A percentile compares a stretch with the other conserved stretches of the same genome.
Conservation (phyloP, 2,888 invertebrate genomes). For the Mythimna albipuncta region DNA sequence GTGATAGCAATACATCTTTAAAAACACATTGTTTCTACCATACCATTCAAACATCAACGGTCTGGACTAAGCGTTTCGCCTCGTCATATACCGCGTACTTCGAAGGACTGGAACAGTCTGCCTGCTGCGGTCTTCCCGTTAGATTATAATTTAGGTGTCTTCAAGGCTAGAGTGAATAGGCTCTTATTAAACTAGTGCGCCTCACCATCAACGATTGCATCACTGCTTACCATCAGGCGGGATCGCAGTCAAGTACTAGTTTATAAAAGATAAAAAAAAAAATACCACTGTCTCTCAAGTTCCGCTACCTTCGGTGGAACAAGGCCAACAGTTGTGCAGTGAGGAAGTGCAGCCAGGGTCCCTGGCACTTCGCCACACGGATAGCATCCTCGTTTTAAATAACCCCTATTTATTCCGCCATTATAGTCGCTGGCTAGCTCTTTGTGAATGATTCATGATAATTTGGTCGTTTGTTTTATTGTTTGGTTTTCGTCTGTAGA, state of each 20-base stretch:
- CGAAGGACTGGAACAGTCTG: no score
- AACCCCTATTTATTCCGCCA: conserved; percentile 36
- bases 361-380: conserved; percentile 52
- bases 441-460: conserved; percentile 19
- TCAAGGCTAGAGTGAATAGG: no score
- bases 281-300: neutral
- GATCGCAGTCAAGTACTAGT: no score
- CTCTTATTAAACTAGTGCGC: no score
- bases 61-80: no score
- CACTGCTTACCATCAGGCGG: no score
- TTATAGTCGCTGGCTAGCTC: conserved; percentile 6
- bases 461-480: conserved; percentile 22
- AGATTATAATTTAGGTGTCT: no score
- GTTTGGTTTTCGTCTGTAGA: conserved; percentile 3
- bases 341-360: conserved; percentile 45
- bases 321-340: conserved; percentile 39
- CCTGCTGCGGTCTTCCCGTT: no score
- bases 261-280: no score
- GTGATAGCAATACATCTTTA: neutral
- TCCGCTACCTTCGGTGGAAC: conserved; percentile 14
- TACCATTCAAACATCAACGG: no score
- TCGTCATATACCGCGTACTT: no score
- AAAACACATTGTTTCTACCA: conserved; percentile 4
- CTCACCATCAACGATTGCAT: no score
- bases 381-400: conserved; percentile 26